Percentiles rank a stretch among this genome's conserved stretches.
Conservation (phyloP, 2,888 invertebrate species). For the Steromphala cineraria region DNA sequence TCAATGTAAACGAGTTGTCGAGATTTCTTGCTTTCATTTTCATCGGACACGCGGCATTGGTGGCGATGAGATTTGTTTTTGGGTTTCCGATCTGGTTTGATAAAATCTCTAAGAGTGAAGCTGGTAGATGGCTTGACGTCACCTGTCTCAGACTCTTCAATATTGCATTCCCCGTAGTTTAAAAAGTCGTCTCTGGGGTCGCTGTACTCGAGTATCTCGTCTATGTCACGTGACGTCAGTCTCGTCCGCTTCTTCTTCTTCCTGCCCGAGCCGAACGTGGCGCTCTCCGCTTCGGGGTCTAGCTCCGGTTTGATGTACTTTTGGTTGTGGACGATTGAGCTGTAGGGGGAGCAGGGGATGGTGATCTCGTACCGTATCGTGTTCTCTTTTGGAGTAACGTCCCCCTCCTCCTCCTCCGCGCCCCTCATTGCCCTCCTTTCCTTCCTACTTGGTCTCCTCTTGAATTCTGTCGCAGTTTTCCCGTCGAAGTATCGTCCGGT, state of each 20-base stretch:
- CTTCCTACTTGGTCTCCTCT: slow-evolving; percentile 9
- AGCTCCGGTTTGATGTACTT: slow-evolving; percentile 37
- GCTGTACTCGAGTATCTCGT: slow-evolving; percentile 13
- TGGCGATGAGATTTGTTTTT: neutral
- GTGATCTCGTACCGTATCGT: slow-evolving; percentile 35
- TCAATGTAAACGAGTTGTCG: neutral
- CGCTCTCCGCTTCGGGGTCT: slow-evolving; percentile 4
- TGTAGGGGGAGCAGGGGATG: slow-evolving; percentile 33
- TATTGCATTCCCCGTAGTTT: neutral
- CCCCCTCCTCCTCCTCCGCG: neutral
- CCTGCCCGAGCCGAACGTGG: slow-evolving; percentile 17
- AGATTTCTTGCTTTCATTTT: neutral
- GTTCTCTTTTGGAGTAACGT: neutral
- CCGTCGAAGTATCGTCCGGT: slow-evolving; percentile 29
- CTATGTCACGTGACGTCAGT: slow-evolving; percentile 18
- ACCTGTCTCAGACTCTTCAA: neutral
- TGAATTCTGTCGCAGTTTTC: slow-evolving; percentile 1
- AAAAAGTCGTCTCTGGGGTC: neutral
- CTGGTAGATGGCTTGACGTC: neutral
- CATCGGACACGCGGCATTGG: neutral
- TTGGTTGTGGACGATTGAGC: slow-evolving; percentile 42
- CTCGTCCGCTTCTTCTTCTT: slow-evolving; percentile 18
- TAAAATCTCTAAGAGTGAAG: neutral
- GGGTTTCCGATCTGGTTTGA: neutral
- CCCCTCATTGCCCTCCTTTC: neutral